These are phyloP conservation scores for Hylomyscus alleni DNA, from an alignment of 2,797 vertebrate genomes.

Conservation along the genomic window DNA sequence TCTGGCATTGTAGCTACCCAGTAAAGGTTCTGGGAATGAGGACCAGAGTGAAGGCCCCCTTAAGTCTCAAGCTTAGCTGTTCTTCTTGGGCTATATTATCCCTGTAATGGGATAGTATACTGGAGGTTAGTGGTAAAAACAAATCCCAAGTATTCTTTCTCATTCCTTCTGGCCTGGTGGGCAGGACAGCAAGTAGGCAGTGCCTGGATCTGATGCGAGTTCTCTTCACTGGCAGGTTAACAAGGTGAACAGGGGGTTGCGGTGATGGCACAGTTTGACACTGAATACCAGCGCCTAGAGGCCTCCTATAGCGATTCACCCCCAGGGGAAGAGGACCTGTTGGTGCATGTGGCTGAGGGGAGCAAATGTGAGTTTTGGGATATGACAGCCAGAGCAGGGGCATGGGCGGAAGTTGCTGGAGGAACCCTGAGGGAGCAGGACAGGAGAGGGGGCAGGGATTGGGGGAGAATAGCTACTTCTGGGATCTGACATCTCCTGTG, in stretches of 20 bases:
- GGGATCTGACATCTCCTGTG: slow-evolving; percentile 67
- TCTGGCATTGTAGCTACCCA: slow-evolving; percentile 31
- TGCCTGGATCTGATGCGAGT: slow-evolving; percentile 14
- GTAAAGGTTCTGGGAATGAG: slow-evolving; percentile 28
- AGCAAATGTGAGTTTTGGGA: slow-evolving; percentile 93
- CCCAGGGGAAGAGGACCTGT: slow-evolving; percentile 95
- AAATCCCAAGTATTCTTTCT: slow-evolving; percentile 57
- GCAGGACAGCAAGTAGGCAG: background rate
- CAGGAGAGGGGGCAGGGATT: background rate
- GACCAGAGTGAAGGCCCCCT: background rate
- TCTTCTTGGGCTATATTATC: background rate
- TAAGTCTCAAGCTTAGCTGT: background rate
- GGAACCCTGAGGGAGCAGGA: background rate
- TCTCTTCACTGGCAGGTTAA: slow-evolving; percentile 72
- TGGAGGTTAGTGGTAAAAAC: background rate
- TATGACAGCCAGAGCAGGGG: background rate
- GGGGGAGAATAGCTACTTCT: background rate
- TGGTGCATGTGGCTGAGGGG: slow-evolving; percentile 97
- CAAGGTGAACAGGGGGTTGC: slow-evolving; percentile 76
- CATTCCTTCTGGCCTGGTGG: slow-evolving; percentile 50
- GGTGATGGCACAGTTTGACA: slow-evolving; percentile 96
- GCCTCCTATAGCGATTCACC: slow-evolving; percentile 97
- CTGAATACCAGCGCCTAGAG: slow-evolving; percentile 97
- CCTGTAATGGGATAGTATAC: no score
- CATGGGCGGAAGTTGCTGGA: background rate